Evolutionary conservation across 2,888 invertebrate species (phyloP).

Genomic region (Cantharis rustica): DNA sequence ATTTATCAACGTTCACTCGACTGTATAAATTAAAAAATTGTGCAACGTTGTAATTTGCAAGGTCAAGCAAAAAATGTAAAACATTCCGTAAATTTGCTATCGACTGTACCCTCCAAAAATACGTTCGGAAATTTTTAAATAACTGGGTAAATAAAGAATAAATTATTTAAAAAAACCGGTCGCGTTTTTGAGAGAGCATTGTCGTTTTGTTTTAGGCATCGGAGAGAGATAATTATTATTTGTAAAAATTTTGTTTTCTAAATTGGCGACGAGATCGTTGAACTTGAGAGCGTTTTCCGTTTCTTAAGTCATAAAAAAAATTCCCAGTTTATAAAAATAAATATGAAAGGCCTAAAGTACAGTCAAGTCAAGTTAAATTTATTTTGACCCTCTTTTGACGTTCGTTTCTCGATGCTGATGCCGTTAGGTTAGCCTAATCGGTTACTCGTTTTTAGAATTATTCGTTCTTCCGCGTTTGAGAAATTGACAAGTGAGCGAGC

Average conservation of each 20-base stretch:
- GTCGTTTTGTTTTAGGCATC: neutral
- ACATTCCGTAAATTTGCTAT: conserved; percentile 23
- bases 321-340: conserved; percentile 56
- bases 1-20: neutral
- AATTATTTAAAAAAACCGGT: conserved; percentile 1
- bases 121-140: conserved; percentile 19
- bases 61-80: conserved; percentile 22
- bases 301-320: conserved; percentile 54
- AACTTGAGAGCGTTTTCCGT: conserved; percentile 52
- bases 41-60: conserved; percentile 8
- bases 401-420: conserved; percentile 49
- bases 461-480: conserved; percentile 26
- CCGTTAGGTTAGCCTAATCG: conserved; percentile 53
- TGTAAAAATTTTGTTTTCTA: conserved; percentile 15
- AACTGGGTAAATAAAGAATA: conserved; percentile 13
- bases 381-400: conserved; percentile 57
- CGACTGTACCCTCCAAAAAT: conserved; percentile 20
- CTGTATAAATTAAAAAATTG: conserved; percentile 1
- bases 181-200: conserved; percentile 13
- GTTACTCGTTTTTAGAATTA: conserved; percentile 36
- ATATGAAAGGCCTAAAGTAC: conserved; percentile 55
- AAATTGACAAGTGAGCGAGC: conserved; percentile 29
- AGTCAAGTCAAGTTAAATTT: no score
- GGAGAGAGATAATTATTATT: neutral
- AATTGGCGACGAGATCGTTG: conserved; percentile 46